Base-by-base conservation (phyloP, 2,888 invertebrate genomes). In the Drosophila limbata region DNA sequence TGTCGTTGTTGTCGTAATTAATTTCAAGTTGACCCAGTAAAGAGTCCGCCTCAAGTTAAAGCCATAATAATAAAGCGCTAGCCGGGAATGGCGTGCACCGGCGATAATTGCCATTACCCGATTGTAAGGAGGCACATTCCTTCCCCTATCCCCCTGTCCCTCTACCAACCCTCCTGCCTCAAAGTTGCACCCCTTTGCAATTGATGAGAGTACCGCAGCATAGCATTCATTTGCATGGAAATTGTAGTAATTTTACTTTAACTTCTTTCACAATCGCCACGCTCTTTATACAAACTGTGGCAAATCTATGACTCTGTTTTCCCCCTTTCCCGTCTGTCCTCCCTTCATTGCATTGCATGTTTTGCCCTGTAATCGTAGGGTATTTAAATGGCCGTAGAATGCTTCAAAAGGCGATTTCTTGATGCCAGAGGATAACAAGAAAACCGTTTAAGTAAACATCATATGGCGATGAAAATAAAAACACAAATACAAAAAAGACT, bases 1-100 rank as follows among this genome's bases (percentile, higher is more conserved):
- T 21, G 21, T 21, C 31, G 45, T 28, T 42, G 15, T 45, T 33
- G 25, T 19, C 66, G 86, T 75, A 84, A 84, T 80, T 84, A 86
- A 84, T 85, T 85, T 88, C 71, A 65, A 73, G 88, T 78, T 88
- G 84, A 86, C 84, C 88, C 88, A 80, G 57, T 80, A 80, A 85
- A 65, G 75, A 61, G 71, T 25, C 59, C 53, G 70, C 73, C 69
- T 69, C 71, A 74, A 80, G 70, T 65, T 73, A 79, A 82, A 71
- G 77, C 77, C 65, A 69, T 78, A 66, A 73, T 74, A 79, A 85
- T 64, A 85, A 75, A 76, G 64, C 71, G 67, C 70, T 66, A 15
- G 62, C 66, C 63, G 56, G 31, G 55, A 63, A 75, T 83, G 73
- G 72, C 88, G 83, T 82, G 83, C 85, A 79, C 63, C 74, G 74